Evolutionary conservation across 2,113 vertebrate genomes (phyloP), one percentile per base, ranked within the genome.

Genomic region (Aegypius monachus): DNA sequence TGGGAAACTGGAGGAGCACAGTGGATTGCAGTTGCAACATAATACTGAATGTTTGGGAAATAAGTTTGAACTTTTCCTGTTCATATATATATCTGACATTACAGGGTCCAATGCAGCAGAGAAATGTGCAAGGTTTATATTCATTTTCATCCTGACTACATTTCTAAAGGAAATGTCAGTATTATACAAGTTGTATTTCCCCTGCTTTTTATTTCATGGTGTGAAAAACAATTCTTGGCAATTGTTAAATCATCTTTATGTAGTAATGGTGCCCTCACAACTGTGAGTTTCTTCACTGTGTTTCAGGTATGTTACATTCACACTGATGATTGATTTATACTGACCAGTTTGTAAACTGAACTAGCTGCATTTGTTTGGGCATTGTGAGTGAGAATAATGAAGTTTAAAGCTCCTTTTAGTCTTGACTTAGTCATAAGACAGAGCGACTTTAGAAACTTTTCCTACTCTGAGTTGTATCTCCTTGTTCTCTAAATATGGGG

Each of bases 11-110:
- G 66, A 75, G 56, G 13, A 71, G 56, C 58, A 12, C 26, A 16
- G 36, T 4, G 7, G 34, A 14, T 29, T 86, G 73, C 34, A 63
- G 59, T 38, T 59, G 56, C 56, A 72, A 3, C 2, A 4, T 40
- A 18, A 23, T n/a, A 11, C 1, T 31, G 25, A 53, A 70, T 21
- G 21, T 26, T 23, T 23, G 31, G 61, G 61, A 79, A 65, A 32
- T 14, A 43, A 53, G 34, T 43, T 20, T 72, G 74, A 75, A 53
- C n/a, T 78, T 95, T 13, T 52, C 27, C 25, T 19, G 11, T 31
- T 77, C 2, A 0, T 59, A 3, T 27, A 4, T 36, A 3, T 18
- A 10, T 53, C 26, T 52, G 36, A 47, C 7, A 21, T 23, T 55
- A 8, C 23, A 23, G 43, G 13, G 22, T 59, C 31, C 68, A 56